Evolutionary conservation across 2,113 vertebrate genomes (phyloP).

Genomic region (Haemorhous mexicanus): DNA sequence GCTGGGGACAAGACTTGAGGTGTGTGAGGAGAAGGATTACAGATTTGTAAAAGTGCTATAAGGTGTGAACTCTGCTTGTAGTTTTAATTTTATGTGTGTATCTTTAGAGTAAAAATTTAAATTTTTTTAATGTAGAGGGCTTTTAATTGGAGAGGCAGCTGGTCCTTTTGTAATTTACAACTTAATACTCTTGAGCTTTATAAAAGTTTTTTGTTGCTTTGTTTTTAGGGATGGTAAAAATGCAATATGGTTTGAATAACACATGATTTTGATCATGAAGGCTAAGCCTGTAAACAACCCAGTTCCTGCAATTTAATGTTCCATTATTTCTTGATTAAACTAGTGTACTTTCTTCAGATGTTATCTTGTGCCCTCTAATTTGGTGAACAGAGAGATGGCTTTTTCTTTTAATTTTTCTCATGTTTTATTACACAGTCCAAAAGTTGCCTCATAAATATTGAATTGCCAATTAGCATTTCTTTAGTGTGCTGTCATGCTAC

Average conservation of each 20-base stretch:
- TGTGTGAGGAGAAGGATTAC: neutral
- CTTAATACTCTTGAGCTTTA: neutral
- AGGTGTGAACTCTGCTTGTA: neutral
- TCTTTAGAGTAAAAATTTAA: neutral
- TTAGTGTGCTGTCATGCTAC: neutral
- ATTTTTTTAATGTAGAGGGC: neutral
- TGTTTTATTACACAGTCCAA: neutral
- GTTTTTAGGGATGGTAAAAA: neutral
- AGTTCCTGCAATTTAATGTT: neutral
- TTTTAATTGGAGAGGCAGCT: neutral
- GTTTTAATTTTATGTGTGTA: neutral
- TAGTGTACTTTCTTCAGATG: neutral
- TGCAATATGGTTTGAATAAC: neutral
- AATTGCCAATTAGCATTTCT: neutral
- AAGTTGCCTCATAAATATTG: neutral
- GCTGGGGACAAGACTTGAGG: neutral
- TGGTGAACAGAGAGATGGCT: neutral
- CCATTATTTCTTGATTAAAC: slow-evolving; percentile 18
- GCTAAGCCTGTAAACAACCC: neutral
- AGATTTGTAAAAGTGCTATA: neutral
- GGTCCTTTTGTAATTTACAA: neutral
- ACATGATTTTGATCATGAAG: neutral
- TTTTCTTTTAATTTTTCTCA: neutral
- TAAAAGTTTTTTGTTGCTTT: neutral
- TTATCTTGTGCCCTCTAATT: neutral